Evolutionary conservation across 1,140 invertebrate species (phyloP), one percentile per base, ranked within the genome.

Genomic region (Portunus trituberculatus): DNA sequence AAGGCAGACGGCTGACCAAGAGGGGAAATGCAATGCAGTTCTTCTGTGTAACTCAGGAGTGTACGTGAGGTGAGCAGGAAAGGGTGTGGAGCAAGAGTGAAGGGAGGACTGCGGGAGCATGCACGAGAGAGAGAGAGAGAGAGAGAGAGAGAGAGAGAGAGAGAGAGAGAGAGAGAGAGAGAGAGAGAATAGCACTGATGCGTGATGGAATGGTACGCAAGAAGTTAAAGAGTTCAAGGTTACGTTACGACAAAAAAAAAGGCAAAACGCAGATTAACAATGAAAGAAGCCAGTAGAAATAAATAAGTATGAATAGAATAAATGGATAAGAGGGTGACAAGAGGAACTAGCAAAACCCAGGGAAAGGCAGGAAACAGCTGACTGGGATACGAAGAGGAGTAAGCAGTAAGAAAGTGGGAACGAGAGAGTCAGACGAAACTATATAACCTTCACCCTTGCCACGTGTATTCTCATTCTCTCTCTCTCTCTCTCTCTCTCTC

Each of bases 401-500:
- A 76, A 25, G 67, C 12, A n/a, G 25, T 7, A 76, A n/a, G 67
- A n/a, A 20, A 76, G 67, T 59, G 52, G 16, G 52, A 59, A 59
- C 52, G 39, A n/a, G 67, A 76, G 67, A n/a, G 67, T n/a, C 20
- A 76, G n/a, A 1, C n/a, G 67, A 76, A 25, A 76, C 67, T 7
- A 7, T 76, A 25, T 25, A 76, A n/a, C 67, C 67, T 76, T 76
- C 20, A 76, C 67, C 67, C 67, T n/a, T 76, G 67, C 67, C 67
- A 76, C n/a, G 67, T 76, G 67, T 76, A n/a, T 20, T 76, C 67
- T 76, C 67, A n/a, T 25, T 76, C 67, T 76, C 67, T 76, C 67
- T 76, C 67, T 76, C 67, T 76, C 67, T 76, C 67, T 76, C 67
- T 76, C 67, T 76, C 67, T 76, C 67, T 76, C 67, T 76, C 67